Percentiles rank a stretch among this genome's conserved stretches.
Evolutionary conservation across 2,113 vertebrate genomes (phyloP).

Genomic region (Struthidea cinerea): DNA sequence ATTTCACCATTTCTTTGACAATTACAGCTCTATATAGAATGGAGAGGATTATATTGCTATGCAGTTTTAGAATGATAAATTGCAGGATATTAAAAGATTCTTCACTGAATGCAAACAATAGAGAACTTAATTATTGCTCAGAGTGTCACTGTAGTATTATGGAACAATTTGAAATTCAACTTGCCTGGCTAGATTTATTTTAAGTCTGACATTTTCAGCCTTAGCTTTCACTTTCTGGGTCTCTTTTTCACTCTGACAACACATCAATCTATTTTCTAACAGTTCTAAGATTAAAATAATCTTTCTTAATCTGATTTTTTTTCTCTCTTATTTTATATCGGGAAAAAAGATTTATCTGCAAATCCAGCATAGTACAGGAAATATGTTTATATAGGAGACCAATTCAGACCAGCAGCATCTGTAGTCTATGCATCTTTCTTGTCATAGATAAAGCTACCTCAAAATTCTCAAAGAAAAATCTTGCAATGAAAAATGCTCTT

Average conservation of each 20-base stretch:
- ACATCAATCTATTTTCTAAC: slow-evolving; percentile 54
- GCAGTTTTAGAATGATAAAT: slow-evolving; percentile 50
- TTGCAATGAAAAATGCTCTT: not conserved
- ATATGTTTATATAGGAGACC: not conserved
- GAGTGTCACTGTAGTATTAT: slow-evolving; percentile 34
- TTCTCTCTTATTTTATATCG: not conserved
- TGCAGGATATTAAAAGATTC: slow-evolving; percentile 53
- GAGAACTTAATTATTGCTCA: slow-evolving; percentile 46
- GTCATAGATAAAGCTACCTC: not conserved
- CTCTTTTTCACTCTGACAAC: slow-evolving; percentile 51
- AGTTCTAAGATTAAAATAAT: slow-evolving; percentile 21
- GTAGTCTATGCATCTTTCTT: not conserved
- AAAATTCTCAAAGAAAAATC: not conserved
- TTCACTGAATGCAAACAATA: slow-evolving; percentile 47
- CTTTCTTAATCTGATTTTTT: slow-evolving; percentile 8
- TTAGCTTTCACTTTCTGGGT: slow-evolving; percentile 22
- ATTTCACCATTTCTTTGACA: slow-evolving; percentile 27
- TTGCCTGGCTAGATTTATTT: slow-evolving; percentile 58
- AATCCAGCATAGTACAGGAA: not conserved
- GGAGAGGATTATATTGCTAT: not conserved
- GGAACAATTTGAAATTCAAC: slow-evolving; percentile 47
- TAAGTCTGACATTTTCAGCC: slow-evolving; percentile 57
- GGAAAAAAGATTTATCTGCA: not conserved
- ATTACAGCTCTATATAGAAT: slow-evolving; percentile 14
- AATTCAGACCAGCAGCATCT: not conserved